A percentile compares a stretch with the other conserved stretches of the same genome.
These are phyloP conservation scores for Gasterosteus nipponicus DNA, from an alignment of 2,113 vertebrate genomes.

Conservation along the genomic window DNA sequence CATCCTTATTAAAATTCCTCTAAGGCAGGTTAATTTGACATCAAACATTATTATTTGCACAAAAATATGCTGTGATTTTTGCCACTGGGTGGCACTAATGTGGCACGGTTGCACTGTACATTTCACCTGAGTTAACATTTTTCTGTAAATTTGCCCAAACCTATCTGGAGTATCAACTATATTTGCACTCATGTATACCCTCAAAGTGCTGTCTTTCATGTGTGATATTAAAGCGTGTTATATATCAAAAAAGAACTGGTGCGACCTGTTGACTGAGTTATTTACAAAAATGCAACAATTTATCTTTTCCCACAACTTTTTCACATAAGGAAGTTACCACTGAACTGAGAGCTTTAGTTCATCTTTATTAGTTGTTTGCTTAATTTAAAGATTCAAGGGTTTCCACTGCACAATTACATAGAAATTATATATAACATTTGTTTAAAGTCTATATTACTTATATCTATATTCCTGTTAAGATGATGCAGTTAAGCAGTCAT, in stretches of 20 bases:
- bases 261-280: conserved; percentile 2
- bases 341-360: too few relatives aligned
- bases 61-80: conserved; percentile 29
- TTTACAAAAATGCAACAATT: neutral
- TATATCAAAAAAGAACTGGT: conserved; percentile 19
- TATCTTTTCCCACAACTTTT: neutral
- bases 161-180: conserved; percentile 22
- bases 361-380: neutral
- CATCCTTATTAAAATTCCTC: neutral
- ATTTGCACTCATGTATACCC: conserved; percentile 38
- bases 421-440: neutral
- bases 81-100: conserved; percentile 48
- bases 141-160: conserved; percentile 26
- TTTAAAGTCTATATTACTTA: neutral
- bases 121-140: conserved; percentile 4
- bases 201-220: conserved; percentile 46
- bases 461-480: neutral
- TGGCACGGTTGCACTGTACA: conserved; percentile 32
- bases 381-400: neutral
- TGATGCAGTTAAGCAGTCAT: neutral
- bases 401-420: neutral
- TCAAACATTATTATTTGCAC: conserved; percentile 18
- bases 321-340: neutral
- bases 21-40: conserved; percentile 1
- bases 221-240: conserved; percentile 64